Evolutionary conservation across 2,113 vertebrate species (phyloP).

Genomic region (Synodontis membranacea): DNA sequence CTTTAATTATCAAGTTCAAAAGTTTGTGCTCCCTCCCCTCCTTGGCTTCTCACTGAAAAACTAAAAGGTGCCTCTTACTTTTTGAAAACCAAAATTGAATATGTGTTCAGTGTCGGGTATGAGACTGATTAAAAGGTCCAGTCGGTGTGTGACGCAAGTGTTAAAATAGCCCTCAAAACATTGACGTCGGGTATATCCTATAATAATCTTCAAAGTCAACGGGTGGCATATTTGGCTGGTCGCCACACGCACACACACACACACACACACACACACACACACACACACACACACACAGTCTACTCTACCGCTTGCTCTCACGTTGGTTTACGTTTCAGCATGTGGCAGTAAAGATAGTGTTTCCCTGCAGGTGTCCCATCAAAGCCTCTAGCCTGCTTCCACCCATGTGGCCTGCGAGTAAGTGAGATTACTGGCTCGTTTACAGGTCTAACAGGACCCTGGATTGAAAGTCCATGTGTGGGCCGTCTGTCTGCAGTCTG

Average conservation of each 20-base stretch:
- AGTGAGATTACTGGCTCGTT: constrained; percentile 51
- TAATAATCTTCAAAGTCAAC: constrained; percentile 69
- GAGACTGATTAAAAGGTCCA: not conserved
- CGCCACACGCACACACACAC: constrained; percentile 41
- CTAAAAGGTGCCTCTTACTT: no score
- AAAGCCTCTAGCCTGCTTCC: constrained; percentile 65
- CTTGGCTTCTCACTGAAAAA: not conserved
- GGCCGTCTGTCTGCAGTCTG: constrained; percentile 65
- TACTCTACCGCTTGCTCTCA: constrained; percentile 30
- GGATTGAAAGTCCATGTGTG: constrained; percentile 58
- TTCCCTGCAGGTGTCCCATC: constrained; percentile 79
- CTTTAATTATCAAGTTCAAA: not conserved
- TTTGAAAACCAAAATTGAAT: not conserved
- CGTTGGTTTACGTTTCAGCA: constrained; percentile 68
- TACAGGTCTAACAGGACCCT: constrained; percentile 41
- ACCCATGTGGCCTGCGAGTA: constrained; percentile 63
- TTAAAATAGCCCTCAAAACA: constrained; percentile 53
- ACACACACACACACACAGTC: not conserved
- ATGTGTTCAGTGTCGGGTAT: not conserved
- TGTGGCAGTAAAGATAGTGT: constrained; percentile 71
- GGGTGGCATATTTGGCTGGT: constrained; percentile 57
- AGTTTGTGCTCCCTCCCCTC: not conserved
- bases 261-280: constrained; percentile 3
- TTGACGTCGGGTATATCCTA: constrained; percentile 62
- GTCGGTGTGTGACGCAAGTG: constrained; percentile 57